Evolutionary conservation across 1,140 invertebrate genomes (phyloP), one percentile per base, ranked within the genome.

Genomic region (Nephila pilipes): DNA sequence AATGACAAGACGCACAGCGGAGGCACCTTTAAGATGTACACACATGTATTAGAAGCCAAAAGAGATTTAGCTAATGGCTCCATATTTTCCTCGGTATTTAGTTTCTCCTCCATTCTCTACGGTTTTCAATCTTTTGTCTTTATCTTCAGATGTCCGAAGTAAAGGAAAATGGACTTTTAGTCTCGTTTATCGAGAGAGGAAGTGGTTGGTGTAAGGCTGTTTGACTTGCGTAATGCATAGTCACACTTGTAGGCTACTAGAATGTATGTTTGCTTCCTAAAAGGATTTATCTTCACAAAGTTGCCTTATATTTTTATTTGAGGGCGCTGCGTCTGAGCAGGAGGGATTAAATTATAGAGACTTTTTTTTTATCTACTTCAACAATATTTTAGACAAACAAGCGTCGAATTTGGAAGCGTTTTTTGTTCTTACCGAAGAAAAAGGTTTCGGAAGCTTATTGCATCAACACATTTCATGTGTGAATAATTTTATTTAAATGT

Each of bases 161-260:
- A n/a, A 75, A 83, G 80, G 80, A 83, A 83, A 83, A 55, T 55
- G 38, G 29, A 83, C 54, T 83, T 83, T 25, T n/a, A 83, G 80
- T 46, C 38, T 55, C 80, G 25, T 83, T 83, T 83, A 83, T 83
- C 80, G 54, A 46, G 80, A 25, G n/a, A 83, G 54, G 80, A 83
- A 25, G 80, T 29, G 20, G 36, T 80, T 80, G 79, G 38, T 32
- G 32, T 80, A 14, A 75, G 29, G 80, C 18, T 55, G 38, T 54
- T 83, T 83, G 46, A 83, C 80, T 83, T 83, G 54, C 38, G 46
- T 55, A 83, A 83, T 83, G 80, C 46, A 25, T 83, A 83, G 38
- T 25, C 16, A n/a, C 20, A 83, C 80, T 83, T 75, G 29, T 75
- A 36, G 69, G 32, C 29, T 29, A 75, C 29, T 75, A 18, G 29